Evolutionary conservation across 2,888 invertebrate species (phyloP).

Genomic region (Conus canariensis): DNA sequence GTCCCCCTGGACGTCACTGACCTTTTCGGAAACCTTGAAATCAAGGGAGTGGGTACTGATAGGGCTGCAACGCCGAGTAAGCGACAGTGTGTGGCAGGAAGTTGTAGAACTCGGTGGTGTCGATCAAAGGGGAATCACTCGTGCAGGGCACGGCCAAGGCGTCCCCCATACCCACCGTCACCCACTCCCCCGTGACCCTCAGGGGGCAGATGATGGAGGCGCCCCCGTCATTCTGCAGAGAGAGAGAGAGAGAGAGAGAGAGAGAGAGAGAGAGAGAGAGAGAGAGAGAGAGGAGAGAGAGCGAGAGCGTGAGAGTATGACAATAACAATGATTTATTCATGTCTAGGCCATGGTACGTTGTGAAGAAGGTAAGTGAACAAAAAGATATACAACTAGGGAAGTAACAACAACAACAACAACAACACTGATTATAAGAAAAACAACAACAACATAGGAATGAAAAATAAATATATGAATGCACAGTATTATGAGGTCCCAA

Average conservation of each 20-base stretch:
- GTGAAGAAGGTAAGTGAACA: no score
- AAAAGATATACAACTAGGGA: no score
- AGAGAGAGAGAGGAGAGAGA: conserved; percentile 6
- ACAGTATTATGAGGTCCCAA: no score
- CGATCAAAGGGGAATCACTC: neutral
- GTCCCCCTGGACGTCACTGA: no score
- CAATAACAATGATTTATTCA: no score
- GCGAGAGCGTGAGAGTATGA: neutral
- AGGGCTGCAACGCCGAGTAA: neutral
- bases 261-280: conserved; percentile 2
- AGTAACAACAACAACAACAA: no score
- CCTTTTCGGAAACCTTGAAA: no score
- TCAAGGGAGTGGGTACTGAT: no score
- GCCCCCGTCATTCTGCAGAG: neutral
- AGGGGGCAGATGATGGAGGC: conserved; percentile 14
- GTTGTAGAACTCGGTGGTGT: neutral
- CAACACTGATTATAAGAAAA: no score
- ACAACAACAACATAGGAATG: no score
- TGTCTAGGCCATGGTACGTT: no score
- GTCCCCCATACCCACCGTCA: conserved; percentile 10
- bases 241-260: conserved; percentile 18
- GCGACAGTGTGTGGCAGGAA: neutral
- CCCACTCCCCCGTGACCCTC: conserved; percentile 3
- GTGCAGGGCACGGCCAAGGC: neutral
- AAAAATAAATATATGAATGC: no score